Evolutionary conservation across 2,888 invertebrate genomes (phyloP).

Genomic region (Alloplasta piceator): DNA sequence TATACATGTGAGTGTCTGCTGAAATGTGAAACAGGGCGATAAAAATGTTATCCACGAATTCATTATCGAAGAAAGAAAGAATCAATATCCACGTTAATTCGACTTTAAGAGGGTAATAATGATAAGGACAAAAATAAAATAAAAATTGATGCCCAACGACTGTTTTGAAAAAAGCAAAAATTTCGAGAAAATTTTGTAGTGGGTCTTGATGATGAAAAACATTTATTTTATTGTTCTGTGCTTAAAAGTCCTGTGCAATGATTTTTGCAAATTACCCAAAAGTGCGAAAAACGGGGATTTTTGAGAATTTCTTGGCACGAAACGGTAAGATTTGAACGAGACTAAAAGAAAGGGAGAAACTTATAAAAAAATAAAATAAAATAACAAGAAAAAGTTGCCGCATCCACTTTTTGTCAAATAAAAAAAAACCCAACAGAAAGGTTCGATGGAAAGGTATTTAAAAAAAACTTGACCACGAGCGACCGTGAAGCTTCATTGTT

Average conservation of each 20-base stretch:
- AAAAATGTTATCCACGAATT: no score
- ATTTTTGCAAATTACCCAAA: conserved; percentile 3
- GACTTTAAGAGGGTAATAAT: no score
- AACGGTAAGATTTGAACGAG: conserved; percentile 18
- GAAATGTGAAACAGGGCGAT: no score
- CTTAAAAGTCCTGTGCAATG: not conserved
- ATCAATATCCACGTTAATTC: no score
- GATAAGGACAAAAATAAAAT: no score
- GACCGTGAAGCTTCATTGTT: conserved; percentile 45
- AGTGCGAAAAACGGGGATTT: conserved; percentile 6
- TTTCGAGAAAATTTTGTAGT: no score
- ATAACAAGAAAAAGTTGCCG: not conserved
- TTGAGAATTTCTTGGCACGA: conserved; percentile 25
- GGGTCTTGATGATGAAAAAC: no score
- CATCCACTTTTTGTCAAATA: not conserved
- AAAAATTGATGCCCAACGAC: no score
- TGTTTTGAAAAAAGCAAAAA: no score
- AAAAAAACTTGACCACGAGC: conserved; percentile 38
- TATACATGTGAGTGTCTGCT: no score
- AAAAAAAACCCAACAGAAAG: conserved; percentile 34
- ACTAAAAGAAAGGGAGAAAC: conserved; percentile 9
- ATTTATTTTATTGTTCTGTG: no score
- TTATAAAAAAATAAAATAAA: conserved; percentile 44
- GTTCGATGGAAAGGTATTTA: conserved; percentile 19
- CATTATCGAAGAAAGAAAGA: no score